Base-by-base conservation (phyloP, 2,797 vertebrate species). In the Natrix natrix region DNA sequence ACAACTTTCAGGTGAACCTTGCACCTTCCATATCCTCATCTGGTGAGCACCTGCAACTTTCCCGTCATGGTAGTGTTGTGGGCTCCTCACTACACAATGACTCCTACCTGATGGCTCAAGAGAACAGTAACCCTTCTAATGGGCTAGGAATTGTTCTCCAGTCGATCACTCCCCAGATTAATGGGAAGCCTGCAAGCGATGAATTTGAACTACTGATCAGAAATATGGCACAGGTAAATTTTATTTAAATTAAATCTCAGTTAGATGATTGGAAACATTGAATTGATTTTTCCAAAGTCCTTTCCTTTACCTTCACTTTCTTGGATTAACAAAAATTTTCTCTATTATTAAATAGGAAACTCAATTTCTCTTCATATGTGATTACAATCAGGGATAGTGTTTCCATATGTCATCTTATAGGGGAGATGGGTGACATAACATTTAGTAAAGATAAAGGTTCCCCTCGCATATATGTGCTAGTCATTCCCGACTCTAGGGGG, bases 181-280 rank as follows among this genome's bases (percentile, higher is more conserved):
- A 98, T 94, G 98, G 98, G 48, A 98, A 98, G 90, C 95, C 97
- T 6, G 93, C 97, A 54, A 95, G 94, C 87, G 98, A 99, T 86
- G 99, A 99, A 63, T 98, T 99, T 92, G 98, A 99, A 89, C 98
- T 97, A 37, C 95, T 98, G 60, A 98, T 99, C 91, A 98, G 98
- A 91, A 98, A 97, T 93, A 99, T 99, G 99, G 99, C 99, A 54
- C 99, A 99, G 98, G 99, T 99, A 97, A 93, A 92, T 17, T 92
- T 20, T 0, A 92, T n/a, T 92, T 91, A 10, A 37, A 66, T 28
- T 16, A 5, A 32, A 57, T 32, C 3, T 74, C 37, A 48, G 8
- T 69, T 69, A 91, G 13, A 48, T 48, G 10, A 52, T 86, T 93
- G 54, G 43, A 28, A 93, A 14, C 8, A 43, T 59, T 5, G 10